Conservation (phyloP, 2,113 vertebrate genomes). For the Amazona guildingii region DNA sequence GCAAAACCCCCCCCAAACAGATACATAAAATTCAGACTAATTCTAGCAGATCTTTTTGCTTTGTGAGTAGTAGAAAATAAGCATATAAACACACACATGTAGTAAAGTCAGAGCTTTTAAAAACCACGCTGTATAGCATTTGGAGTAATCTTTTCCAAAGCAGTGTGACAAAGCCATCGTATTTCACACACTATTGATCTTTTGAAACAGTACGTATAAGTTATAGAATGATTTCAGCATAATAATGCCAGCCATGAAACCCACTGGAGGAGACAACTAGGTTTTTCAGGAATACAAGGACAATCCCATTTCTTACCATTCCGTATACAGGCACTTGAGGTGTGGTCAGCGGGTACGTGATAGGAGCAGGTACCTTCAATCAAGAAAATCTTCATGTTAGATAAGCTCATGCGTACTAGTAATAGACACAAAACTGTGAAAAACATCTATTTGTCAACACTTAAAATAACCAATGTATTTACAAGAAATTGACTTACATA, state of each 20-base stretch:
- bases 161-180: background rate
- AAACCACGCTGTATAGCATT: background rate
- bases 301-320: conserved; percentile 79
- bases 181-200: background rate
- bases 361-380: conserved; percentile 81
- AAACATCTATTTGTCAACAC: background rate
- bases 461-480: background rate
- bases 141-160: background rate
- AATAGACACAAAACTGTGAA: background rate
- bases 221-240: background rate
- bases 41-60: background rate
- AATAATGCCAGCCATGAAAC: background rate
- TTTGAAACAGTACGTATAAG: background rate
- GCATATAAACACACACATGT: accelerated
- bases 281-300: background rate
- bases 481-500: conserved; percentile 81
- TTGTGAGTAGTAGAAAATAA: background rate
- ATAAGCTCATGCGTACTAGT: background rate
- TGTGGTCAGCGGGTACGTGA: conserved; percentile 86
- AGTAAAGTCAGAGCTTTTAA: background rate
- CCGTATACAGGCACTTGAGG: conserved; percentile 93
- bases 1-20: background rate
- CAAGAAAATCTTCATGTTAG: background rate
- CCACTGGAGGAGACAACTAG: background rate
- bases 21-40: background rate